Evolutionary conservation across 2,113 vertebrate genomes (phyloP).

Genomic region (Dromiciops gliroides): DNA sequence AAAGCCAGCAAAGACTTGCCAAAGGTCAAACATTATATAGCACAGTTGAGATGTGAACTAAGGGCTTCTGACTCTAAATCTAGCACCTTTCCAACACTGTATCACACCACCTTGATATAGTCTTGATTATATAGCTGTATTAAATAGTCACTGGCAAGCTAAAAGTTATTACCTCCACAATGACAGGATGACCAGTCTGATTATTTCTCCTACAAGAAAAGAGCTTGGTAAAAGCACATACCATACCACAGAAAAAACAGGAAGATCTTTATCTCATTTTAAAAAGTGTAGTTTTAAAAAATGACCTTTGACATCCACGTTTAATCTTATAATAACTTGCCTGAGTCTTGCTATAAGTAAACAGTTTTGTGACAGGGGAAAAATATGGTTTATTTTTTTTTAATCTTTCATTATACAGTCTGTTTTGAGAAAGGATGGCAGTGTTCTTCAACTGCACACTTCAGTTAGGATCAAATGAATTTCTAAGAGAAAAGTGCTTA

Average conservation of each 20-base stretch:
- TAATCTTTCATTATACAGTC: not conserved
- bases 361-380: not conserved
- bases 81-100: not conserved
- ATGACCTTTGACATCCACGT: conserved; percentile 37
- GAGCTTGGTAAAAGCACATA: not conserved
- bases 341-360: conserved; percentile 13
- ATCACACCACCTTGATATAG: conserved; percentile 1
- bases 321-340: not conserved
- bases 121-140: not conserved
- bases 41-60: not conserved
- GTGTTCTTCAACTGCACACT: not conserved
- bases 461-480: not conserved
- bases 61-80: conserved; percentile 7
- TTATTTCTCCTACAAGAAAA: not conserved
- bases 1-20: not conserved
- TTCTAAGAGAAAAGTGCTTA: not conserved
- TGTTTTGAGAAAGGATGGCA: not conserved
- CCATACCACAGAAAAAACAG: not conserved
- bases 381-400: not conserved
- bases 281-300: not conserved
- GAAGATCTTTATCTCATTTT: not conserved
- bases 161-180: not conserved
- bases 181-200: not conserved
- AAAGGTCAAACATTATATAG: not conserved
- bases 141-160: not conserved